These are phyloP conservation scores for Fissipunctia ypsillon DNA, from an alignment of 2,888 invertebrate genomes.

Conservation along the genomic window DNA sequence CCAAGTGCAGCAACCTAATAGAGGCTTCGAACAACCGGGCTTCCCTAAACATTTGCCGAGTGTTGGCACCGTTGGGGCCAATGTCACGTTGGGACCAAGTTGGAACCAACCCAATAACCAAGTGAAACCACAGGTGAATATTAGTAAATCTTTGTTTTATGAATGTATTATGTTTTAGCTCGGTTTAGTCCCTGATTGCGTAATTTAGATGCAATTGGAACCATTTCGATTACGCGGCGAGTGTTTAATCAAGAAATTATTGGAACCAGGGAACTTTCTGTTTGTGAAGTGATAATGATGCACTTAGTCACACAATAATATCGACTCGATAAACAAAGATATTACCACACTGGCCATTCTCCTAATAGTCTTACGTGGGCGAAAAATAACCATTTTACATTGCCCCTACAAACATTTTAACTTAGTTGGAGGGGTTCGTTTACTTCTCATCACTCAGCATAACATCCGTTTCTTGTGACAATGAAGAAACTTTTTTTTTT, in stretches of 20 bases:
- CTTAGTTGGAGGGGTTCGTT: background rate
- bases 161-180: background rate
- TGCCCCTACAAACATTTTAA: background rate
- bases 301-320: background rate
- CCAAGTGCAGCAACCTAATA: conserved; percentile 49
- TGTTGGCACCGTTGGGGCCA: conserved; percentile 62
- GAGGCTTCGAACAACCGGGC: conserved; percentile 53
- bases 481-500: no score
- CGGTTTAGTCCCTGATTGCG: background rate
- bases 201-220: background rate
- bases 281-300: conserved; percentile 6
- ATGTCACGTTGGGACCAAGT: conserved; percentile 74
- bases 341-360: background rate
- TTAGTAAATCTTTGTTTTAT: background rate
- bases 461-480: background rate
- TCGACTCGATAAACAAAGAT: background rate
- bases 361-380: background rate
- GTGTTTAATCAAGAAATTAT: conserved; percentile 13
- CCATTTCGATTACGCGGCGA: background rate
- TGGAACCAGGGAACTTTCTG: conserved; percentile 19
- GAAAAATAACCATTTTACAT: background rate
- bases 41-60: conserved; percentile 79
- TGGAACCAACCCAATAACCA: conserved; percentile 70
- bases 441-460: background rate
- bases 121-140: conserved; percentile 41